Evolutionary conservation across 1,140 invertebrate genomes (phyloP).

Genomic region (Ericerus pela): DNA sequence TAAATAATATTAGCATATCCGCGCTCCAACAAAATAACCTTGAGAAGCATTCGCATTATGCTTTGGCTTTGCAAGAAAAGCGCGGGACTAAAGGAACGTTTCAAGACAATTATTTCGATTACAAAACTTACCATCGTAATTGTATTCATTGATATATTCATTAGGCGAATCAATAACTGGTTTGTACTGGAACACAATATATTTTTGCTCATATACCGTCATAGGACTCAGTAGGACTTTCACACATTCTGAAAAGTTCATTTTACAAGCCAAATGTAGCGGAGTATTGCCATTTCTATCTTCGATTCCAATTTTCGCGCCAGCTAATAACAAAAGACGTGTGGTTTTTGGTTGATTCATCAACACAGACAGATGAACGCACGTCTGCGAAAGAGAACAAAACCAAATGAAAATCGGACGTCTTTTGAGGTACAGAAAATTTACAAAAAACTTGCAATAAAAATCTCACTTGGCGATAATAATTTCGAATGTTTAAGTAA

Average conservation of each 20-base stretch:
- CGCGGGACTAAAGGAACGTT: too few species aligned
- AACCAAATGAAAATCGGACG: not conserved
- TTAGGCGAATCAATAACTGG: not conserved
- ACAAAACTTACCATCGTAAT: constrained; percentile 1
- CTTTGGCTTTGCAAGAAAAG: too few species aligned
- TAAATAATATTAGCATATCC: too few species aligned
- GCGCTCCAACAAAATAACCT: too few species aligned
- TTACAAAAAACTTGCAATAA: not conserved
- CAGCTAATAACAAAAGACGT: constrained; percentile 4
- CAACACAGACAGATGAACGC: constrained; percentile 15
- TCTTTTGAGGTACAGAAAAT: not conserved
- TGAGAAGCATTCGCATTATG: too few species aligned
- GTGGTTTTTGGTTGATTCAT: constrained; percentile 15
- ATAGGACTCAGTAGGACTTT: not conserved
- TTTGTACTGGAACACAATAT: not conserved
- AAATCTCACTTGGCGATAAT: constrained; percentile 14
- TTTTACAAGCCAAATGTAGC: constrained; percentile 15
- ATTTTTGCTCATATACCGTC: not conserved
- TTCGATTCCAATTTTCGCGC: constrained; percentile 12
- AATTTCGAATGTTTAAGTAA: constrained; percentile 11
- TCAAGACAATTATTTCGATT: too few species aligned
- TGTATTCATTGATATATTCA: not conserved
- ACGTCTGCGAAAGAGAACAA: constrained; percentile 10
- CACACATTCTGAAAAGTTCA: not conserved
- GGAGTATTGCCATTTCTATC: constrained; percentile 15